Percentiles rank a stretch among this genome's conserved stretches.
Conservation (phyloP, 2,113 vertebrate species). For the Ptychochromis oligacanthus region DNA sequence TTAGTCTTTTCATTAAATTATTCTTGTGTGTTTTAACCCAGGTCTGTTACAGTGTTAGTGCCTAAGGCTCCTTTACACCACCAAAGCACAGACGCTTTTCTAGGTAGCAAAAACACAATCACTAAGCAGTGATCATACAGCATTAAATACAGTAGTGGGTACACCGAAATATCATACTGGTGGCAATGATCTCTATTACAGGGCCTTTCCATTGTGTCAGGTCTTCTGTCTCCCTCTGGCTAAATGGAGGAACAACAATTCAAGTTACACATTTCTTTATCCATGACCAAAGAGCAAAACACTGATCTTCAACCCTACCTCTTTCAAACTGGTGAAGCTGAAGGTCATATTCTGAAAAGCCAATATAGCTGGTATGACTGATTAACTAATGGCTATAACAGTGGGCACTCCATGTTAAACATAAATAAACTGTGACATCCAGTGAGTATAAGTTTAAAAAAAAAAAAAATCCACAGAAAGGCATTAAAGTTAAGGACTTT, state of each 20-base stretch:
- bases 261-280: slow-evolving; percentile 3
- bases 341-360: slow-evolving; percentile 10
- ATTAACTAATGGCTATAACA: slow-evolving; percentile 11
- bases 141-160: slow-evolving; percentile 28
- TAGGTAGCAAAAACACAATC: slow-evolving; percentile 58
- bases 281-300: not conserved
- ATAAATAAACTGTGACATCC: not conserved
- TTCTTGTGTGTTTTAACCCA: slow-evolving; percentile 41
- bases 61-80: slow-evolving; percentile 48
- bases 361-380: slow-evolving; percentile 16
- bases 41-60: slow-evolving; percentile 46
- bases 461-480: not conserved
- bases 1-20: not conserved
- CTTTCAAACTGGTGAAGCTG: slow-evolving; percentile 11
- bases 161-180: not conserved
- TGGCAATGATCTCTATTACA: not conserved
- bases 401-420: not conserved
- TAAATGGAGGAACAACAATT: not conserved
- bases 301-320: not conserved
- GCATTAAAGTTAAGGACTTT: not conserved
- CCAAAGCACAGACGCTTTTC: slow-evolving; percentile 54
- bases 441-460: not conserved
- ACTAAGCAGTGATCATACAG: slow-evolving; percentile 42
- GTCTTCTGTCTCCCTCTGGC: not conserved
- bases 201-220: not conserved